Base-by-base conservation (phyloP, 2,888 invertebrate species). In the Drosophila mulleri region DNA sequence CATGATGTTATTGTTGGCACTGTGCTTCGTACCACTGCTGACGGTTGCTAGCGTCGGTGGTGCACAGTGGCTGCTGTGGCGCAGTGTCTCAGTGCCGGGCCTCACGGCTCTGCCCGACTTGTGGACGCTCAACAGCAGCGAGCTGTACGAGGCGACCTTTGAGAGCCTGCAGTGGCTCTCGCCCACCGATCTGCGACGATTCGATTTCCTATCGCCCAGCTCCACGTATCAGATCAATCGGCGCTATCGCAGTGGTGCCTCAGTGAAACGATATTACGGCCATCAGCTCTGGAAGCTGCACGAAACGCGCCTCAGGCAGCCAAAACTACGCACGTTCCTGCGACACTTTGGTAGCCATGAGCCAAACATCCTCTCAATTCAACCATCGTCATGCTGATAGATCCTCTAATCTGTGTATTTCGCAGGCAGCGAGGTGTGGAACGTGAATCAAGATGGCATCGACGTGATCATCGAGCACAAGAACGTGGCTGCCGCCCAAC, bases 261-360 rank as follows among this genome's bases (percentile, higher is more conserved):
- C 87, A 4, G 89, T 90, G 60, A 70, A 68, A 18, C 89, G 91
- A 2, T 92, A 92, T 59, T 81, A 74, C 32, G 96, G 96, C 6
- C 94, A 95, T 50, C 97, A 97, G 93, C 91, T 97, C 57, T 96
- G 96, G 96, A 95, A 96, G 90, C 94, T 96, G 29, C 92, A 92
- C 57, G 91, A 90, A 68, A 91, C 86, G 8, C 72, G 91, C 26
- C 65, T 91, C 16, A 56, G 18, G 1, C 76, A 80, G 63, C 64
- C 62, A 18, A 23, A 61, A 23, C 62, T 91, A 11, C 77, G 78
- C 18, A 52, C 59, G 14, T 89, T 91, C 58, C 83, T 88, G 72
- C 74, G 70, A 9, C 57, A 63, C 39, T 91, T 88, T 72, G 91
- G 91, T 91, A 83, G 32, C 50, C n/a, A 2, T 7, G 2, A 26